Base-by-base conservation (phyloP, 2,797 vertebrate genomes). In the Adelosebastes latens region DNA sequence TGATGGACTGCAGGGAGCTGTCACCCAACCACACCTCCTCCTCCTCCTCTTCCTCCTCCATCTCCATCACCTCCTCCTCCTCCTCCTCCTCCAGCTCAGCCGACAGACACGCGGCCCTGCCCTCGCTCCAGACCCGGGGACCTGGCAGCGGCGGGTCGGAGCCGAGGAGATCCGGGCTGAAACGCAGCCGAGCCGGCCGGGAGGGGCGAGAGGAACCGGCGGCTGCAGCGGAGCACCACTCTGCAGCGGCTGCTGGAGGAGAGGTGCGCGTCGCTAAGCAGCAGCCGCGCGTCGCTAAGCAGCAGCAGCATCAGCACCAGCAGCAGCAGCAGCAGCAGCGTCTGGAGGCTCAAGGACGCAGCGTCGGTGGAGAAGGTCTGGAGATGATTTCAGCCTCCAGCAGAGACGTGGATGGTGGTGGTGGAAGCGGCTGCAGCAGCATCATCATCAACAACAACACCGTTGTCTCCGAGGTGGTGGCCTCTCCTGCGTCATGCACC, bases 161-260 rank as follows among this genome's bases (percentile, higher is more conserved):
- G 95, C 95, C 95, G 94, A 96, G 96, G 96, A 98, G 97, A 97
- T 96, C 96, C 95, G 97, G 97, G 95, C 95, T 95, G 88, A 98
- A 97, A 96, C 97, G 91, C 77, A 83, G 80, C 87, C 75, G 87
- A 86, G 84, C 58, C 79, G 77, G 66, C 63, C 77, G 96, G 95
- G 97, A 93, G 96, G 96, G 87, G 96, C 96, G 95, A 89, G 88
- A 96, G 96, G 90, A 93, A 95, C 92, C 96, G 97, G 82, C 72
- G 71, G 88, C 36, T 29, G 59, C 72, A 62, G 82, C 72, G 71
- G 88, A 32, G 80, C 71, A 76, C 56, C 77, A 25, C 7, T 42
- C 36, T 13, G 36, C 80, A 6, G 77, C 81, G 73, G 83, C 83
- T 34, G 79, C 71, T 18, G 80, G 64, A 32, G 84, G 64, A 32